These are phyloP conservation scores for Phalanger gymnotis DNA, from an alignment of 2,797 vertebrate genomes.

Conservation along the genomic window DNA sequence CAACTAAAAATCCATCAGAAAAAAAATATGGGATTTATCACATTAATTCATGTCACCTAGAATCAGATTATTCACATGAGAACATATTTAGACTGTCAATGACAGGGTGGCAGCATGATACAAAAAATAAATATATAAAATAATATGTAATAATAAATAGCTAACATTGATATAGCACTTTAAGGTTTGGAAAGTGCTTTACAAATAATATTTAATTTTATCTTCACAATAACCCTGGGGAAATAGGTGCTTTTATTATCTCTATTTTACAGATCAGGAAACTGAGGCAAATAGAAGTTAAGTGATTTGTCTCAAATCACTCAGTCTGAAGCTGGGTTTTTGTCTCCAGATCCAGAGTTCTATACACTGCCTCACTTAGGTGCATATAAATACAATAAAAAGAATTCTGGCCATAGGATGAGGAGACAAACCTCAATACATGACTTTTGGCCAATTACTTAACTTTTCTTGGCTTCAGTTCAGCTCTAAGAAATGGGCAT, in stretches of 20 bases:
- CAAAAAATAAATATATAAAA: not conserved
- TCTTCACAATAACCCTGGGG: not conserved
- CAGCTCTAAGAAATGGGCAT: not conserved
- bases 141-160: not conserved
- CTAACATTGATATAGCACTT: not conserved
- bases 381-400: not conserved
- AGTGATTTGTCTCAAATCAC: not conserved
- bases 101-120: not conserved
- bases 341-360: not conserved
- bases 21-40: not conserved
- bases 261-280: not conserved
- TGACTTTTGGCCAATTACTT: not conserved
- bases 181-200: not conserved
- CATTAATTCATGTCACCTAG: not conserved
- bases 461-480: not conserved
- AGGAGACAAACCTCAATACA: not conserved
- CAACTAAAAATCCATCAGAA: not conserved
- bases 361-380: not conserved
- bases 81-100: not conserved
- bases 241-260: not conserved
- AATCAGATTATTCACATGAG: not conserved
- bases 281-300: not conserved
- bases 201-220: not conserved
- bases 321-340: not conserved
- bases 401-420: not conserved